Conservation (phyloP, 2,797 vertebrate species). For the Sparidentex hasta region DNA sequence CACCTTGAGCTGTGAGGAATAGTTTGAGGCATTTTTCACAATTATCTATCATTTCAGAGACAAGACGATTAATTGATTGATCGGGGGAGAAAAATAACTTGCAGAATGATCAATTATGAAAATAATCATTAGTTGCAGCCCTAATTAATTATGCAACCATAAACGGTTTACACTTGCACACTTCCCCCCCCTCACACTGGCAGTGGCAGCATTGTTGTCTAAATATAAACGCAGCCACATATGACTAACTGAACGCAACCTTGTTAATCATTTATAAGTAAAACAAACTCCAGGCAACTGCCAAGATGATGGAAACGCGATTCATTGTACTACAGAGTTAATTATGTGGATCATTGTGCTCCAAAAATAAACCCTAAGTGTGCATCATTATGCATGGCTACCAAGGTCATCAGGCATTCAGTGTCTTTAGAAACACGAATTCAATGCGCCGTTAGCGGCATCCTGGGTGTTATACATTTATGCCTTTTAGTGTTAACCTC, state of each 20-base stretch:
- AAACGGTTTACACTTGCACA: slow-evolving; percentile 31
- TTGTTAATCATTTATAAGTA: slow-evolving; percentile 77
- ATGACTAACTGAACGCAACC: slow-evolving; percentile 69
- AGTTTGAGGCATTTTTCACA: slow-evolving; percentile 22
- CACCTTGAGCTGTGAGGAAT: slow-evolving; percentile 32
- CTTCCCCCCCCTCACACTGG: slow-evolving; percentile 43
- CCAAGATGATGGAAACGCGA: slow-evolving; percentile 68
- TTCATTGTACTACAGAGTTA: slow-evolving; percentile 77
- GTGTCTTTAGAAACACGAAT: slow-evolving; percentile 58
- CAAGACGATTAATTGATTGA: slow-evolving; percentile 48
- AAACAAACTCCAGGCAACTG: slow-evolving; percentile 75
- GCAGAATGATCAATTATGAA: slow-evolving; percentile 54
- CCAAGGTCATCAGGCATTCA: slow-evolving; percentile 75
- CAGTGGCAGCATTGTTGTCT: slow-evolving; percentile 54
- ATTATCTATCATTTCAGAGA: slow-evolving; percentile 36
- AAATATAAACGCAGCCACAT: slow-evolving; percentile 65
- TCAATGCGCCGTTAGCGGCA: slow-evolving; percentile 39
- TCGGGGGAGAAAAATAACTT: slow-evolving; percentile 32
- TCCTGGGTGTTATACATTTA: slow-evolving; percentile 54
- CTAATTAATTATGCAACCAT: slow-evolving; percentile 58
- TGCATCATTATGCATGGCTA: slow-evolving; percentile 72
- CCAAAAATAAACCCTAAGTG: slow-evolving; percentile 77
- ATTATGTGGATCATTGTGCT: slow-evolving; percentile 75
- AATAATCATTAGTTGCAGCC: slow-evolving; percentile 49
- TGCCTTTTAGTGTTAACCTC: slow-evolving; percentile 59